Base-by-base conservation (phyloP, 2,113 vertebrate species). In the Syngnathoides biaculeatus region DNA sequence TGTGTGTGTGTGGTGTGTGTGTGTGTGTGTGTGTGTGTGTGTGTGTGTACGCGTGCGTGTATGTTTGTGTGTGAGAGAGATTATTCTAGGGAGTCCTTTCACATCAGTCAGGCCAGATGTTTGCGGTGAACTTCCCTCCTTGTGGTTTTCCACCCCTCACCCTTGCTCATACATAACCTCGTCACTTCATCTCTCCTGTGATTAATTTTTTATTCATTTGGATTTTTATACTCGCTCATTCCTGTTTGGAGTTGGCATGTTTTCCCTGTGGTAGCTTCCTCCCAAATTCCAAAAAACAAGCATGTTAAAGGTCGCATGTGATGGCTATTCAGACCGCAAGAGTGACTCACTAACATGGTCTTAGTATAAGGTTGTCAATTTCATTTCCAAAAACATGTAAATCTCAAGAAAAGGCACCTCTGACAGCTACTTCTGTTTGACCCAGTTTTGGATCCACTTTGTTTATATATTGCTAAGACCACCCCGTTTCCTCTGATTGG, bases 101-200 rank as follows among this genome's bases (percentile, higher is more conserved):
- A 50, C 65, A 74, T 73, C 55, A 1, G 2, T 59, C 40, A 48
- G 71, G 77, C 77, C 78, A 78, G 81, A 78, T 83, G 75, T 80
- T 83, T 58, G 10, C 5, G 2, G 40, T 59, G 68, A 76, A 64
- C 30, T 69, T 20, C 59, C 68, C 47, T 30, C 55, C 69, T 22
- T 53, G 57, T 42, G 38, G 15, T 62, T 68, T 52, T 60, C 22
- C 67, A 22, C 60, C 55, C 61, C 52, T 56, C 56, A 35, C 56
- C 52, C 35, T 20, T 47, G 45, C 35, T 56, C 35, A 52, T 67
- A 58, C n/a, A 59, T 74, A 43, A 40, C 38, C 53, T 74, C 45
- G 56, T 73, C 26, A 15, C 38, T 24, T 42, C 19, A 58, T 59
- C n/a, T 9, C 38, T 61, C 68, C n/a, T 14, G 38, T 62, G 38